Base-by-base conservation (phyloP, 2,888 invertebrate genomes). In the Scaptomyza polygonia region DNA sequence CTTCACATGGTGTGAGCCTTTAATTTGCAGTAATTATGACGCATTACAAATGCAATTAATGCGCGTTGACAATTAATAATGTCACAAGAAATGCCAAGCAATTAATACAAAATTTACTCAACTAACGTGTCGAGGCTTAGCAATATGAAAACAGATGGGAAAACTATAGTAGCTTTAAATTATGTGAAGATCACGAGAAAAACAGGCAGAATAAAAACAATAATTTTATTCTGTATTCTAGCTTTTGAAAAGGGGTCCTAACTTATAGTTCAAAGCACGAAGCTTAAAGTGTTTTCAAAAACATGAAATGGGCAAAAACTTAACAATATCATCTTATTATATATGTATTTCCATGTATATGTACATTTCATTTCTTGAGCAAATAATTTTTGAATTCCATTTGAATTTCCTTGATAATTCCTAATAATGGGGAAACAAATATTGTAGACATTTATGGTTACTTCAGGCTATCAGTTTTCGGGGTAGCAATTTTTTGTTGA, bases 1-100 rank as follows among this genome's bases (percentile, higher is more conserved):
- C 6, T 4, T n/a, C 48, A 21, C 21, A 14, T 42, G 63, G 58
- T 55, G 52, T 54, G 57, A 57, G 65, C 44, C 47, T 44, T 36
- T 87, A 84, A 87, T 77, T 78, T 78, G 54, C 70, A 77, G 78
- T 86, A 78, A 80, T 87, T 80, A 85, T 71, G 67, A 80, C 86
- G 62, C 86, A 71, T 86, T 88, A 75, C 63, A 64, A 74, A 79
- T 79, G 86, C 80, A 80, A 86, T 80, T 87, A 85, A 70, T 64
- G 56, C 88, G 61, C 72, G 67, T 54, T 52, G 63, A 64, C 83
- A 80, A 81, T 87, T 80, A 85, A 77, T 77, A 78, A 73, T 47
- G 68, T 54, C 44, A 61, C 47, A 78, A 81, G 67, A 74, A 78
- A 81, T 63, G 62, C 62, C 49, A 64, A 58, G 62, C 66, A 77